Conservation (phyloP, 2,113 vertebrate species). For the Casuarius casuarius region DNA sequence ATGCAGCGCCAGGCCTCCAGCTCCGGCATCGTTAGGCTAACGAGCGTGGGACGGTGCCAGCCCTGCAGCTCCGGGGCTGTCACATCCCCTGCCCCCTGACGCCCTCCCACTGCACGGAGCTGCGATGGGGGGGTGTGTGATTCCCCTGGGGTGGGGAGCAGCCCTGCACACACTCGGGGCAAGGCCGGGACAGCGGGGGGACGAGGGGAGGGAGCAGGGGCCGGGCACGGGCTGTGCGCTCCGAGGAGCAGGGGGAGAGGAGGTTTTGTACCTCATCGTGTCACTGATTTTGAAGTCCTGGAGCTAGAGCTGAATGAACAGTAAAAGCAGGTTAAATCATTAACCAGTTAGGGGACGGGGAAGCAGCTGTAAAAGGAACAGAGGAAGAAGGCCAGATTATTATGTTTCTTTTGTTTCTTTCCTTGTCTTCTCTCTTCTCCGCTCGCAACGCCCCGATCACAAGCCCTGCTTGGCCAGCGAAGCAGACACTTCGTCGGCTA, state of each 20-base stretch:
- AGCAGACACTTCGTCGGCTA: conserved; percentile 96
- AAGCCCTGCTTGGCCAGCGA: conserved; percentile 98
- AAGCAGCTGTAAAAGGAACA: conserved; percentile 83
- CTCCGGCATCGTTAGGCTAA: neutral
- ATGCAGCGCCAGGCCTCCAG: neutral
- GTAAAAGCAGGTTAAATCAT: conserved; percentile 75
- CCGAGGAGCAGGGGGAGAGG: conserved; percentile 68
- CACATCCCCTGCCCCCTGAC: neutral
- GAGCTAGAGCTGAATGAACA: conserved; percentile 72
- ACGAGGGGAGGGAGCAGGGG: neutral
- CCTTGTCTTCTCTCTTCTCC: conserved; percentile 49
- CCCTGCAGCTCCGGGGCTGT: neutral
- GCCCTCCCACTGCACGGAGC: neutral
- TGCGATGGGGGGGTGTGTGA: neutral
- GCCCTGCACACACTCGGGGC: neutral
- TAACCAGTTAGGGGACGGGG: conserved; percentile 32
- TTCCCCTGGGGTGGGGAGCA: neutral
- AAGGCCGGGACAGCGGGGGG: neutral
- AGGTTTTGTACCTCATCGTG: conserved; percentile 67
- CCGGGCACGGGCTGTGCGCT: neutral
- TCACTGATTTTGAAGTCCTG: conserved; percentile 76
- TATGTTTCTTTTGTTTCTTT: conserved; percentile 41
- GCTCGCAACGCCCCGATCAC: conserved; percentile 80
- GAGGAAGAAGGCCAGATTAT: conserved; percentile 81
- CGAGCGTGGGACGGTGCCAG: neutral